These are phyloP conservation scores for Drosophila teissieri DNA, from an alignment of 1,140 invertebrate genomes.

Conservation along the genomic window DNA sequence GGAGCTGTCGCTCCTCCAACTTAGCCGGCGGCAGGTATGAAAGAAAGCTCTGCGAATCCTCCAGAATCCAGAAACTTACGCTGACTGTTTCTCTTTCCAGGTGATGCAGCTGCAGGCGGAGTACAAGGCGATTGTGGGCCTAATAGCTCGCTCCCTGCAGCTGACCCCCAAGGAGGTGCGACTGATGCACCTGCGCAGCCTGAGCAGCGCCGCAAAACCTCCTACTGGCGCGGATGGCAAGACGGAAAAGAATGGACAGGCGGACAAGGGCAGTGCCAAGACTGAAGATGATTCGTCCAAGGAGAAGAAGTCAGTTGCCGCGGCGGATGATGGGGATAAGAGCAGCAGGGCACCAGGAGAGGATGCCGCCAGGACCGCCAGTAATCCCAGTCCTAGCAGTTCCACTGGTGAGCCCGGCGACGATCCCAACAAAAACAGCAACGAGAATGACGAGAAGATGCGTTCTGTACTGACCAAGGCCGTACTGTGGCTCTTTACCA, in stretches of 20 bases:
- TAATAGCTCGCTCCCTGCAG: constrained; percentile 71
- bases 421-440: constrained; percentile 86
- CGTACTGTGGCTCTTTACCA: constrained; percentile 90
- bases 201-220: constrained; percentile 20
- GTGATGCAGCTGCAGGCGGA: constrained; percentile 84
- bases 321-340: constrained; percentile 2
- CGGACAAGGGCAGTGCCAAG: constrained; percentile 50
- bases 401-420: constrained; percentile 35
- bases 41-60: background rate
- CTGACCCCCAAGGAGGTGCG: constrained; percentile 64
- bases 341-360: constrained; percentile 10
- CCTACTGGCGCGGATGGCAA: background rate
- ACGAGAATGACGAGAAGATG: constrained; percentile 87
- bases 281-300: background rate
- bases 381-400: constrained; percentile 20
- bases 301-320: constrained; percentile 1
- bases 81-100: constrained; percentile 8
- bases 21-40: constrained; percentile 70
- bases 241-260: constrained; percentile 20
- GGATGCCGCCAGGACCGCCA: constrained; percentile 1
- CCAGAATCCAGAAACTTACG: no score
- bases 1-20: constrained; percentile 29
- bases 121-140: constrained; percentile 84
- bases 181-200: constrained; percentile 57
- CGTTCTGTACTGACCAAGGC: constrained; percentile 89